A percentile compares a stretch with the other conserved stretches of the same genome.
These are phyloP conservation scores for Muricea muricata DNA, from an alignment of 92 coral and sea anemone genomes.

Conservation along the genomic window DNA sequence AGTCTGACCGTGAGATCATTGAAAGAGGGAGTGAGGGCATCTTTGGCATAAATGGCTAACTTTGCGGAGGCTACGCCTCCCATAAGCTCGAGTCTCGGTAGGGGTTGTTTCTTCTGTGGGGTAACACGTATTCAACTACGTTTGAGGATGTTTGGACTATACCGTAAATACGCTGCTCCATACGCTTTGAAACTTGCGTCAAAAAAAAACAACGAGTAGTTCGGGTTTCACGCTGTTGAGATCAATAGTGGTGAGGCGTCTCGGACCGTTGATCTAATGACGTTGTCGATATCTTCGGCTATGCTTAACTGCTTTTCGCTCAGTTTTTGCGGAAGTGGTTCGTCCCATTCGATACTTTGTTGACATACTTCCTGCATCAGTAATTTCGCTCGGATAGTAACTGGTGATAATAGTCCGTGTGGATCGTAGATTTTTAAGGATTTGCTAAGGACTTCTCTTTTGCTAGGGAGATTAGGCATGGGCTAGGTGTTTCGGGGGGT, in stretches of 20 bases:
- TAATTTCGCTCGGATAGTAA: slow-evolving; percentile 51
- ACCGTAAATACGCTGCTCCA: no score
- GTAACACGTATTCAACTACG: no score
- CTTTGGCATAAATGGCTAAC: neutral
- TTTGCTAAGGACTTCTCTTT: neutral
- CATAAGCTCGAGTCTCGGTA: no score
- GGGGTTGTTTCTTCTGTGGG: no score
- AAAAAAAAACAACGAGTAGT: no score
- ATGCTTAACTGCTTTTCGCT: slow-evolving; percentile 27
- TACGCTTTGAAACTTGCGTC: no score
- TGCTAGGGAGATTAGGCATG: neutral
- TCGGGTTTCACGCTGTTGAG: no score
- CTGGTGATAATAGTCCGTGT: slow-evolving; percentile 51
- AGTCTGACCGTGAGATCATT: slow-evolving; percentile 35
- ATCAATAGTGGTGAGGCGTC: slow-evolving; percentile 36
- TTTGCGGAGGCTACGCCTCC: neutral
- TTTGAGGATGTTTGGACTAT: no score
- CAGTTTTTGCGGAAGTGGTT: slow-evolving; percentile 48
- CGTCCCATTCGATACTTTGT: slow-evolving; percentile 63
- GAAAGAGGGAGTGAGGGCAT: slow-evolving; percentile 6
- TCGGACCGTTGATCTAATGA: slow-evolving; percentile 33
- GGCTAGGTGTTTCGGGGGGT: neutral
- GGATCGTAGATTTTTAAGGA: slow-evolving; percentile 36
- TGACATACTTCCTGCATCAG: slow-evolving; percentile 63
- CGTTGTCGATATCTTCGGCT: slow-evolving; percentile 43